Conservation (phyloP, 2,113 vertebrate genomes). For the Danionella cerebrum region DNA sequence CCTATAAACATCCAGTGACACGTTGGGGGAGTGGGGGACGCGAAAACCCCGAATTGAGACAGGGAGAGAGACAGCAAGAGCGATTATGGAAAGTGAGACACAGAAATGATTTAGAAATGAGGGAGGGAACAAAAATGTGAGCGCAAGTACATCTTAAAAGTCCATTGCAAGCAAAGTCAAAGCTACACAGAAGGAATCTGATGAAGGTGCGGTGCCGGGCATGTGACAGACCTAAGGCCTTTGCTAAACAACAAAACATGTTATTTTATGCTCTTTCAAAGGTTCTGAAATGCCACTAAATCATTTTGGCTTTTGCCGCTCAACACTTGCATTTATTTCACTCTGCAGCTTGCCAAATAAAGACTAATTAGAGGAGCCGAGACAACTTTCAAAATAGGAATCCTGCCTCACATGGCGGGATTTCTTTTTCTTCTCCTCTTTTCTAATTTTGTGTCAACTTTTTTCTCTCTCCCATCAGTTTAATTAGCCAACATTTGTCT, state of each 20-base stretch:
- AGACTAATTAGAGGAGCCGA: slow-evolving; percentile 51
- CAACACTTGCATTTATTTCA: slow-evolving; percentile 22
- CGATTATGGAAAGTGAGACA: slow-evolving; percentile 4
- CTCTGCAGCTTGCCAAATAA: slow-evolving; percentile 32
- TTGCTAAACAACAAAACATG: slow-evolving; percentile 10
- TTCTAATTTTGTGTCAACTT: slow-evolving; percentile 50
- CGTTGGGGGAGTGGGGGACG: slow-evolving; percentile 37
- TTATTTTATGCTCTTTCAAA: neutral
- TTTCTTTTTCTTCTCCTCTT: slow-evolving; percentile 48
- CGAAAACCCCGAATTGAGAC: slow-evolving; percentile 31
- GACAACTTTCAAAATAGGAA: slow-evolving; percentile 41
- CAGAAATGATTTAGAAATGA: neutral
- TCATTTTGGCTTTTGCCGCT: neutral
- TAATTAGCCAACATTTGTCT: slow-evolving; percentile 90
- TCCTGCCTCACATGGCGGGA: slow-evolving; percentile 32
- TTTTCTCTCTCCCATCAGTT: slow-evolving; percentile 58
- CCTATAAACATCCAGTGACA: slow-evolving; percentile 69
- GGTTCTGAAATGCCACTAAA: neutral
- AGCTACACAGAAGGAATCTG: too few species aligned
- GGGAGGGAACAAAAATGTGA: neutral
- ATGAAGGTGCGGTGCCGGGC: too few species aligned
- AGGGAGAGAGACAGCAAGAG: neutral
- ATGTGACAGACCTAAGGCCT: neutral
- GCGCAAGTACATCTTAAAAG: neutral
- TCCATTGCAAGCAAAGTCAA: neutral